Conservation (phyloP, 2,113 vertebrate species). For the Amphiprion percula region DNA sequence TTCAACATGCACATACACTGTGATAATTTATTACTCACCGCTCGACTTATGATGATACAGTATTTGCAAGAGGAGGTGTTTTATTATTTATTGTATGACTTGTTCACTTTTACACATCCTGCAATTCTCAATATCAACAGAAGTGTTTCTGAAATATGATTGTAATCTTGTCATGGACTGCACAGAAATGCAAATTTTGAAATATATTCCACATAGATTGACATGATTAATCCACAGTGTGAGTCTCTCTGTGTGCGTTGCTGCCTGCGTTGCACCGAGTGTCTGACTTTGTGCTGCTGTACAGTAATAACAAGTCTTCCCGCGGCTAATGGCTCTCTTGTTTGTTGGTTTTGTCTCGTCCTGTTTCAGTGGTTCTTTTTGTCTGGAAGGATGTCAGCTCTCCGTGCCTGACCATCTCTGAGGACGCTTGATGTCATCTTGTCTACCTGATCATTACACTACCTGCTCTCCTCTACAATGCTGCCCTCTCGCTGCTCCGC, state of each 20-base stretch:
- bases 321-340: constrained; percentile 61
- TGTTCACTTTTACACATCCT: too few species aligned
- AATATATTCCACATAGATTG: not conserved
- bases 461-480: constrained; percentile 75
- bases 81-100: not conserved
- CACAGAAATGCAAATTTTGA: not conserved
- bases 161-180: not conserved
- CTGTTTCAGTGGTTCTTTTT: constrained; percentile 68
- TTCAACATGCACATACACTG: not conserved
- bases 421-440: constrained; percentile 80
- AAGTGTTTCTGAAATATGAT: too few species aligned
- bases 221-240: not conserved
- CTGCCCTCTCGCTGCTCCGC: constrained; percentile 71
- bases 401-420: constrained; percentile 62
- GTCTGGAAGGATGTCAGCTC: constrained; percentile 63
- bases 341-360: constrained; percentile 75
- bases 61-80: not conserved
- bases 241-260: not conserved
- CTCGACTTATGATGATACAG: not conserved
- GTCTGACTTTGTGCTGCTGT: constrained; percentile 49
- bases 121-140: too few species aligned
- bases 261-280: constrained; percentile 5
- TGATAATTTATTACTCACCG: not conserved
- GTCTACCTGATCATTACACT: constrained; percentile 79
- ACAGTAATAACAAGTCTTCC: constrained; percentile 50